Evolutionary conservation across 2,888 invertebrate genomes (phyloP).

Genomic region (Elysia crispata): DNA sequence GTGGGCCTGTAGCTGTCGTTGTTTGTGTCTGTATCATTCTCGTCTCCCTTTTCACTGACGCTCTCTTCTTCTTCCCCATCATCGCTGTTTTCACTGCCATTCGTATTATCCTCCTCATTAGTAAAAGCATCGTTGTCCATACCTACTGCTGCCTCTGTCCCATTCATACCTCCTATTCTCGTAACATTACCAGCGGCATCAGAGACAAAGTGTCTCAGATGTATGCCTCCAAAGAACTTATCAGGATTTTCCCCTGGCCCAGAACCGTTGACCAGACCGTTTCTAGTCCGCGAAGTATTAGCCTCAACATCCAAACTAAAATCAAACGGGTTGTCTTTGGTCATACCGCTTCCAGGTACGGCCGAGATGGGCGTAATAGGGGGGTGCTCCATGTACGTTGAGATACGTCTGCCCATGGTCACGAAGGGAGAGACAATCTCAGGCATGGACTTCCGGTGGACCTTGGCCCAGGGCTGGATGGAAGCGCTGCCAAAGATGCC

Average conservation of each 20-base stretch:
- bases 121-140: too few relatives aligned
- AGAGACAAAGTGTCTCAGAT: too few relatives aligned
- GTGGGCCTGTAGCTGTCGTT: background rate
- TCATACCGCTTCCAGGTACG: too few relatives aligned
- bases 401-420: conserved; percentile 28
- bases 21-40: conserved; percentile 4
- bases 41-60: background rate
- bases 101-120: background rate
- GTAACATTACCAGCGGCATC: too few relatives aligned
- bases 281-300: too few relatives aligned
- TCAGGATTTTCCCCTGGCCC: background rate
- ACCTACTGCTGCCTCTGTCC: too few relatives aligned
- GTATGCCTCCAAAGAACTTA: too few relatives aligned
- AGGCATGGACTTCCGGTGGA: background rate
- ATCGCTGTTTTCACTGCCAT: background rate
- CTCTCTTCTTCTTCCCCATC: conserved; percentile 15
- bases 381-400: conserved; percentile 9
- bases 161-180: too few relatives aligned
- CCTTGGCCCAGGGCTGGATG: conserved; percentile 36
- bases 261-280: too few relatives aligned
- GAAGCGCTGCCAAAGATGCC: conserved; percentile 17
- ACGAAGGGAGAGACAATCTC: conserved; percentile 24
- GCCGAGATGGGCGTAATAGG: background rate
- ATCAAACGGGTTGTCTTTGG: too few relatives aligned
- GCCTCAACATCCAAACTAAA: too few relatives aligned